Evolutionary conservation across 2,113 vertebrate species (phyloP).

Genomic region (Caloenas nicobarica): DNA sequence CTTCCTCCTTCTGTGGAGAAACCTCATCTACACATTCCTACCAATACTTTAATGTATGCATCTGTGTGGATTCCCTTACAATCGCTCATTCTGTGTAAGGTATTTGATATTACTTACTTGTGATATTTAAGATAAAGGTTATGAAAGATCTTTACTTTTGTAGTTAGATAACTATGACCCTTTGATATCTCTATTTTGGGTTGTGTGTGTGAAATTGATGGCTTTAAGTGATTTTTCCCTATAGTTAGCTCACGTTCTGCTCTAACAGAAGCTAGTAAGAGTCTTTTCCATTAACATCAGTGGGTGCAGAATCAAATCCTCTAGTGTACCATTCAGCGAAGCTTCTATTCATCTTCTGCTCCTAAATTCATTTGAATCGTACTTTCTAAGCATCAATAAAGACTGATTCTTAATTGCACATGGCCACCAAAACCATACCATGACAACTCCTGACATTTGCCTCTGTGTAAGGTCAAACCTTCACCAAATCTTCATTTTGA

Average conservation of each 20-base stretch:
- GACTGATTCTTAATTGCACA: background rate
- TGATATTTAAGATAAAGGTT: background rate
- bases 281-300: background rate
- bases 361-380: background rate
- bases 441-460: background rate
- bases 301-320: background rate
- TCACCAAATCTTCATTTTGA: background rate
- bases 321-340: background rate
- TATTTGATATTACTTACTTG: background rate
- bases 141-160: conserved; percentile 16
- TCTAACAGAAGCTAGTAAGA: background rate
- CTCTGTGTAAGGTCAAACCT: background rate
- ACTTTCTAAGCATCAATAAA: background rate
- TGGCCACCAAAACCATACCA: background rate
- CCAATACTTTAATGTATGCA: no score
- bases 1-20: background rate
- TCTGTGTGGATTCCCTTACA: background rate
- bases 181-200: conserved; percentile 36
- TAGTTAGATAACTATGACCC: conserved; percentile 20
- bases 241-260: background rate
- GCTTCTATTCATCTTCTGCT: background rate
- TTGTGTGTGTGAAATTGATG: conserved; percentile 9
- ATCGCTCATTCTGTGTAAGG: background rate
- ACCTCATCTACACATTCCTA: background rate
- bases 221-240: conserved; percentile 29